Evolutionary conservation across 2,113 vertebrate genomes (phyloP).

Genomic region (Typhlomys cinereus): DNA sequence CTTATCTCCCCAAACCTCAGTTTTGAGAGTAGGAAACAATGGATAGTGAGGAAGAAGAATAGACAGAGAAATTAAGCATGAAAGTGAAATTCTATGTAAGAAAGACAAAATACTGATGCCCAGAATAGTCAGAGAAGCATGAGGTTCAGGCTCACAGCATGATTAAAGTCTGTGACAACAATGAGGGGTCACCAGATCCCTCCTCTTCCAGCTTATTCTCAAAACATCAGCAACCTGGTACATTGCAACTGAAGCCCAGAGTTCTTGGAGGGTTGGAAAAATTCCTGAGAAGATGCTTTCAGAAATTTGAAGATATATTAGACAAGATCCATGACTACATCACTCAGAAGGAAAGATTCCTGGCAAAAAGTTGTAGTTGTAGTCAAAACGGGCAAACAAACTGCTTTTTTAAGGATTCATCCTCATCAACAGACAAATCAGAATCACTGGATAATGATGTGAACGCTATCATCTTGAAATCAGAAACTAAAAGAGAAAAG

Average conservation of each 20-base stretch:
- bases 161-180: background rate
- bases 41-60: background rate
- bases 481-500: background rate
- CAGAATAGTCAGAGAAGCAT: background rate
- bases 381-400: background rate
- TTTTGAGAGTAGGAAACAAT: background rate
- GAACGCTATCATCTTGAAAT: background rate
- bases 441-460: background rate
- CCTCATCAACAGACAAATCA: background rate
- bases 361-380: background rate
- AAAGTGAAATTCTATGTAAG: background rate
- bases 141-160: background rate
- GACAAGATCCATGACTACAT: background rate
- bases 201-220: background rate
- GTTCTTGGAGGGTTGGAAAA: background rate
- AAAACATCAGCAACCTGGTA: background rate
- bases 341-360: background rate
- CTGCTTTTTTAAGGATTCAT: background rate
- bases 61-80: background rate
- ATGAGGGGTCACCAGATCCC: background rate
- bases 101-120: background rate
- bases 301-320: background rate
- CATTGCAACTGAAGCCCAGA: background rate
- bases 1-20: background rate
- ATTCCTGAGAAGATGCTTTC: background rate